These are phyloP conservation scores for Drosophila buzzatii DNA, from an alignment of 2,888 invertebrate species.

Conservation along the genomic window DNA sequence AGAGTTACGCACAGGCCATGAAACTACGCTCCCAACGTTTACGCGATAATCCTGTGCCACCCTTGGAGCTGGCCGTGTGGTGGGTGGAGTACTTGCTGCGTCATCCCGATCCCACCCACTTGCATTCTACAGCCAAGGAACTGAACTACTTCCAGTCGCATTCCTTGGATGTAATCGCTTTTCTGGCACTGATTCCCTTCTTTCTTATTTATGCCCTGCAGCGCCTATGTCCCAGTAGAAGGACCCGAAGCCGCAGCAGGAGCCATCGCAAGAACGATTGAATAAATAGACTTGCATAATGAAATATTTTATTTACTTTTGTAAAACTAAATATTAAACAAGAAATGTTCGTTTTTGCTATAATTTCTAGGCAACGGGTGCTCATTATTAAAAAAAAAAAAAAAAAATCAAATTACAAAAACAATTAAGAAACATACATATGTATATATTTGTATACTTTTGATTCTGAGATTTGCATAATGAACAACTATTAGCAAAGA, in stretches of 20 bases:
- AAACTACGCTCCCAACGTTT: conserved; percentile 33
- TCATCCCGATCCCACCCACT: conserved; percentile 36
- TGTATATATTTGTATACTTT: conserved; percentile 14
- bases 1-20: conserved; percentile 23
- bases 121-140: conserved; percentile 32
- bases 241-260: rapidly evolving
- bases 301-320: conserved; percentile 47
- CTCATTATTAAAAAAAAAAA: conserved; percentile 62
- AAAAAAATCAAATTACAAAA: conserved; percentile 23
- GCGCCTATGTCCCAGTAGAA: background rate
- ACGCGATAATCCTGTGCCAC: conserved; percentile 31
- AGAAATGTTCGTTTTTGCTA: conserved; percentile 63
- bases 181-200: conserved; percentile 8
- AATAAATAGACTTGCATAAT: conserved; percentile 13
- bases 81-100: conserved; percentile 49
- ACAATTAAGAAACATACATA: conserved; percentile 1
- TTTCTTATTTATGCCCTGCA: background rate
- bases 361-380: conserved; percentile 83
- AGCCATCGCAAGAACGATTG: conserved; percentile 10
- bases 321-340: conserved; percentile 49
- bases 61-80: conserved; percentile 49
- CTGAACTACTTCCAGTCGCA: conserved; percentile 47
- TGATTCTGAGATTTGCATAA: conserved; percentile 49
- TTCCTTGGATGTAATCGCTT: conserved; percentile 47
- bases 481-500: conserved; percentile 83